Percentiles rank a stretch among this genome's conserved stretches.
These are phyloP conservation scores for Ameiurus melas DNA, from an alignment of 2,113 vertebrate genomes.

Conservation along the genomic window DNA sequence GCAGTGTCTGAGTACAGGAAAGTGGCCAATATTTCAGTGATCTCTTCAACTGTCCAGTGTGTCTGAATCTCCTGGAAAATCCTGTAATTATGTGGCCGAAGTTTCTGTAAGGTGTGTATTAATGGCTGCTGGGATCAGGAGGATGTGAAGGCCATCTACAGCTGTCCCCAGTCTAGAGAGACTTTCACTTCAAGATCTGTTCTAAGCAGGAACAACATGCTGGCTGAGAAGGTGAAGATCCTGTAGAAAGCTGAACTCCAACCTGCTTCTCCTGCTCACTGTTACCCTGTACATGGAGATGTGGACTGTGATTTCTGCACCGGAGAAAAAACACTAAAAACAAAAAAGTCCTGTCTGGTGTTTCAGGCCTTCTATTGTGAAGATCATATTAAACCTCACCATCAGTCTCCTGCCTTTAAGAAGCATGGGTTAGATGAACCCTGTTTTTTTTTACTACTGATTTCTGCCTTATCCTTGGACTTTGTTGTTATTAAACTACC, in stretches of 20 bases:
- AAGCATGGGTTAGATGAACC: neutral
- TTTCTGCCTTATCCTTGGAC: too few relatives aligned
- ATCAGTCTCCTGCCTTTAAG: neutral
- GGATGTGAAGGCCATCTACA: neutral
- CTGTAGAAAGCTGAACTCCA: neutral
- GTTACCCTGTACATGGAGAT: neutral
- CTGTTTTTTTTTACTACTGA: too few relatives aligned
- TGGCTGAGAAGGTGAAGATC: neutral
- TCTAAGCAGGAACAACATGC: neutral
- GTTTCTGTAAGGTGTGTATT: neutral
- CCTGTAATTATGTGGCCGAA: neutral
- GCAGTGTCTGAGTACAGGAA: too few relatives aligned
- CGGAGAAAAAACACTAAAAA: too few relatives aligned
- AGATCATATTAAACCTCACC: conserved; percentile 3
- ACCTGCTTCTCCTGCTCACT: neutral
- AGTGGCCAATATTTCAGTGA: neutral
- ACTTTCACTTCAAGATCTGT: neutral
- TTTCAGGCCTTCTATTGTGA: neutral
- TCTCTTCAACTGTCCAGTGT: neutral
- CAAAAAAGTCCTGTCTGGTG: neutral
- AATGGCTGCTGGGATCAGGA: neutral
- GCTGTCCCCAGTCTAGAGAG: neutral
- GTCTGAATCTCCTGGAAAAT: neutral
- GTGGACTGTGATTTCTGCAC: neutral
- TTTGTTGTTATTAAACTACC: too few relatives aligned